A percentile compares a stretch with the other conserved stretches of the same genome.
Conservation (phyloP, 2,113 vertebrate species). For the Brachypodius melanocephalos region DNA sequence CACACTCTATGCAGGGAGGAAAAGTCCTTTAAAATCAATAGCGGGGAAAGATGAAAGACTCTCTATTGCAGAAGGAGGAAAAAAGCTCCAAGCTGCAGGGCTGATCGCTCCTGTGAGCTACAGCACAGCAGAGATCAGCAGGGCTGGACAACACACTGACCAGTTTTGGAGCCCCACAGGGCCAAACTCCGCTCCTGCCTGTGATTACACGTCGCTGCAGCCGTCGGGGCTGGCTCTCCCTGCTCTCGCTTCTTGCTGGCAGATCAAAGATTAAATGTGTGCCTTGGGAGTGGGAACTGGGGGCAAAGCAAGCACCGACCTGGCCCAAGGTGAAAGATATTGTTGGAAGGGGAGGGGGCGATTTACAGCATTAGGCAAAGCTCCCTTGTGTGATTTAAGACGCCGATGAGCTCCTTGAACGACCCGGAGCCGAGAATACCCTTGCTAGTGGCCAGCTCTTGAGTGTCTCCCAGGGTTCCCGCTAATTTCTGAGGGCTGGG, state of each 20-base stretch:
- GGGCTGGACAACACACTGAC: fast-evolving
- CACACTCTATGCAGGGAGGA: not conserved
- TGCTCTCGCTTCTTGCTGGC: not conserved
- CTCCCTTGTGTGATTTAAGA: not conserved
- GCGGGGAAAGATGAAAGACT: not conserved
- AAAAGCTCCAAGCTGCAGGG: not conserved
- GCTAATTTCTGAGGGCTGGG: not conserved
- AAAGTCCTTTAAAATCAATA: slow-evolving; percentile 24
- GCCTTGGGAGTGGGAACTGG: not conserved
- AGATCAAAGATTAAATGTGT: not conserved
- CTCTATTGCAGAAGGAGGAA: not conserved
- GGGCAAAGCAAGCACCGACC: not conserved
- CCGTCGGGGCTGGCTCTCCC: not conserved
- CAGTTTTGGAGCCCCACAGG: not conserved
- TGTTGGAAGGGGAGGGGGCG: fast-evolving
- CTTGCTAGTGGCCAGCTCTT: too few species aligned
- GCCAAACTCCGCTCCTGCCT: not conserved
- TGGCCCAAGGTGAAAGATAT: not conserved
- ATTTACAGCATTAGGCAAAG: not conserved
- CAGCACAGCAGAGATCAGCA: not conserved
- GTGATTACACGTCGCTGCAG: fast-evolving
- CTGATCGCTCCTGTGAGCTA: not conserved
- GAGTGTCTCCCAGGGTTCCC: too few species aligned
- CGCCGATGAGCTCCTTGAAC: not conserved
- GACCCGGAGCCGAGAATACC: not conserved